phyloP scores from a whole-genome alignment of 2,797 vertebrate genomes.

The Pyrocephalus nanus region DNA sequence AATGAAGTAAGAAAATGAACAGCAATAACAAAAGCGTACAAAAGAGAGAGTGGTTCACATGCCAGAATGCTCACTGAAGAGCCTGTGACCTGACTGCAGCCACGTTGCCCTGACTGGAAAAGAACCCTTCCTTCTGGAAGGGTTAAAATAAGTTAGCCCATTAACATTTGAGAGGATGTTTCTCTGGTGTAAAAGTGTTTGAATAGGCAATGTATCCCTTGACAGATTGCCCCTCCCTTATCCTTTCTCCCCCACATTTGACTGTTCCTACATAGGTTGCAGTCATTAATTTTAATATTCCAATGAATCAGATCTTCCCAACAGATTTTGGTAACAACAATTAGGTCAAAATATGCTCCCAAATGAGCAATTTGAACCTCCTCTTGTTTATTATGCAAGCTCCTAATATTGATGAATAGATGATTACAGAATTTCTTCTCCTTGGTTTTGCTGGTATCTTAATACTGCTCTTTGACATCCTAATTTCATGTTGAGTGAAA shows the following conservation, averaged over 20 bases:
- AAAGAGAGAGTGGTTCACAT: neutral
- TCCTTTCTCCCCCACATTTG: neutral
- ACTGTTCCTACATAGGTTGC: neutral
- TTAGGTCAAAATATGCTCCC: constrained; percentile 34
- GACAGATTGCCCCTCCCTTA: neutral
- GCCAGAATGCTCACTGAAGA: neutral
- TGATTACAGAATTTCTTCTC: constrained; percentile 24
- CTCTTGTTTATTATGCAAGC: constrained; percentile 29
- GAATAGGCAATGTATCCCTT: neutral
- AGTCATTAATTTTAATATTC: constrained; percentile 32
- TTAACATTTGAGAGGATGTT: neutral
- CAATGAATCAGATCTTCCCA: constrained; percentile 12
- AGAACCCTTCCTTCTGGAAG: neutral
- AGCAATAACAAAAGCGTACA: neutral
- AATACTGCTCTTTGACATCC: constrained; percentile 29
- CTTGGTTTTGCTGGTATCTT: neutral
- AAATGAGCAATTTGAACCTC: constrained; percentile 8
- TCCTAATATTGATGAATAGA: constrained; percentile 1
- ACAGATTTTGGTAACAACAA: constrained; percentile 23
- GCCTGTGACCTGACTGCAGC: rapidly evolving
- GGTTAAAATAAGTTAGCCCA: neutral
- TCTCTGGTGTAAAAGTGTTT: neutral
- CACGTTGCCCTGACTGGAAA: neutral
- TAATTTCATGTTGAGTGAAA: constrained; percentile 37
- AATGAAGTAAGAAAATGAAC: neutral